Evolutionary conservation across 2,888 invertebrate genomes (phyloP).

Genomic region (Elaeidobius kamerunicus): DNA sequence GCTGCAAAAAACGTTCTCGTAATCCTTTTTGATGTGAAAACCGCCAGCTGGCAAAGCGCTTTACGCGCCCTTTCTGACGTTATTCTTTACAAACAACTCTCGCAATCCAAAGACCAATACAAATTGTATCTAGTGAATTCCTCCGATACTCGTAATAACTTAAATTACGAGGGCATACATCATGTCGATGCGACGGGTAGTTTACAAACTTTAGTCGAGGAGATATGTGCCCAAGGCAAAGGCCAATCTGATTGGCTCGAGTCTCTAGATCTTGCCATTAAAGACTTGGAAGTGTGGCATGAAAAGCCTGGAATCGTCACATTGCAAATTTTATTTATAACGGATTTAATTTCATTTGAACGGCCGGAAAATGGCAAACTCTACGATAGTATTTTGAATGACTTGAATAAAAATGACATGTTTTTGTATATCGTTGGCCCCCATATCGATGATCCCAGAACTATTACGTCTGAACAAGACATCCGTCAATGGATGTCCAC

Average conservation of each 20-base stretch:
- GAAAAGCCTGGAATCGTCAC: conserved; percentile 23
- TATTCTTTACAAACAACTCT: conserved; percentile 29
- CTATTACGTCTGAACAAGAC: conserved; percentile 24
- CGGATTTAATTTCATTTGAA: conserved; percentile 29
- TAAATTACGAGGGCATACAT: conserved; percentile 21
- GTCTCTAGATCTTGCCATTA: conserved; percentile 30
- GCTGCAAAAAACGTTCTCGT: conserved; percentile 29
- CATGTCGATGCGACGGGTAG: conserved; percentile 22
- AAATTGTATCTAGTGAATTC: conserved; percentile 32
- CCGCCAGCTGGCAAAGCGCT: conserved; percentile 25
- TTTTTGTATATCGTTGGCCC: conserved; percentile 35
- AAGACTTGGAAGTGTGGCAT: conserved; percentile 28
- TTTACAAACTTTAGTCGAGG: conserved; percentile 19
- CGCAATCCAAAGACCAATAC: conserved; percentile 27
- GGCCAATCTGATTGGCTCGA: conserved; percentile 31
- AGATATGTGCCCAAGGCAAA: conserved; percentile 22
- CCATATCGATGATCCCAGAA: conserved; percentile 27
- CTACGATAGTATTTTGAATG: conserved; percentile 23
- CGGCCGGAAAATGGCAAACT: conserved; percentile 13
- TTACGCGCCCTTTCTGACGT: conserved; percentile 29
- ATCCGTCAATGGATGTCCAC: conserved; percentile 30
- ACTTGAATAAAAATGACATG: conserved; percentile 29
- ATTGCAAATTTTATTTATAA: conserved; percentile 32
- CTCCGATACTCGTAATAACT: neutral
- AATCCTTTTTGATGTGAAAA: conserved; percentile 32